Conservation (phyloP, 1,140 invertebrate genomes). For the Thaumatotibia leucotreta region DNA sequence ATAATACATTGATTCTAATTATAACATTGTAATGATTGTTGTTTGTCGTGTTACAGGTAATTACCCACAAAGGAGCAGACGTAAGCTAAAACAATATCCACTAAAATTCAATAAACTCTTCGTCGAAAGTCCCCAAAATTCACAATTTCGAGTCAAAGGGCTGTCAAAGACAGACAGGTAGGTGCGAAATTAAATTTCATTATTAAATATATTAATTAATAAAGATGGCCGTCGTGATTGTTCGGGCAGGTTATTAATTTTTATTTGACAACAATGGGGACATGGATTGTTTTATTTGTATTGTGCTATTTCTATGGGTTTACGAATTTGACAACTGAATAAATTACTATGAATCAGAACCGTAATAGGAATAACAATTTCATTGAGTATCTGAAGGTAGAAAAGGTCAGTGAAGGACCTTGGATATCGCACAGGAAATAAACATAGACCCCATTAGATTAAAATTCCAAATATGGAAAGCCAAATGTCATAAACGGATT, state of each 20-base stretch:
- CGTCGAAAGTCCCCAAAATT: slow-evolving; percentile 1
- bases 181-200: slow-evolving; percentile 58
- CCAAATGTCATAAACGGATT: too few species aligned
- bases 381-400: too few species aligned
- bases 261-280: neutral
- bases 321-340: neutral
- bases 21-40: neutral
- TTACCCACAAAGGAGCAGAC: neutral
- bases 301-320: neutral
- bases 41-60: slow-evolving; percentile 1
- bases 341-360: neutral
- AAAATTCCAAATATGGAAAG: too few species aligned
- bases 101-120: neutral
- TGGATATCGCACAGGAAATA: too few species aligned
- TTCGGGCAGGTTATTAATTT: slow-evolving; percentile 6
- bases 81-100: slow-evolving; percentile 9
- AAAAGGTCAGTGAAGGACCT: too few species aligned
- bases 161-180: slow-evolving; percentile 32
- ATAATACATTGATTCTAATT: neutral
- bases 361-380: neutral
- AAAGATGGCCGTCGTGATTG: neutral
- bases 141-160: slow-evolving; percentile 28
- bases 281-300: neutral
- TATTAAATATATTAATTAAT: slow-evolving; percentile 28
- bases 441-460: too few species aligned